Conservation (phyloP, 2,797 vertebrate species). For the Eulemur albifrons region DNA sequence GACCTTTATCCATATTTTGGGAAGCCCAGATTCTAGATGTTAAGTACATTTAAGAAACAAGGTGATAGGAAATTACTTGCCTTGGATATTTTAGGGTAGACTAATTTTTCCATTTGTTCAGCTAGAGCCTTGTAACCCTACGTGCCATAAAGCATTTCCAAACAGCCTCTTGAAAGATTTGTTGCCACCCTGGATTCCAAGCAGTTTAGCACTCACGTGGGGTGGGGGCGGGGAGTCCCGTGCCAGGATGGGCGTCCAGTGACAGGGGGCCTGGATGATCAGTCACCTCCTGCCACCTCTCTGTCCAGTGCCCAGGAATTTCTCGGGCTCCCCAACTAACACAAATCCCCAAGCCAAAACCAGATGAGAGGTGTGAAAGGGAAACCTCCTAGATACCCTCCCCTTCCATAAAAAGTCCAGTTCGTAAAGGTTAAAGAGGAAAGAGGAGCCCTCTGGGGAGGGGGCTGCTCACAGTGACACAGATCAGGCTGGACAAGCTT, state of each 20-base stretch:
- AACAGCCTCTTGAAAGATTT: slow-evolving; percentile 68
- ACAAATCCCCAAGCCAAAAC: background rate
- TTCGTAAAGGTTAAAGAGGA: background rate
- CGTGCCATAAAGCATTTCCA: slow-evolving; percentile 70
- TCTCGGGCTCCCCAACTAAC: background rate
- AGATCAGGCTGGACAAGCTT: background rate
- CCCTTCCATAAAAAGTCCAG: background rate
- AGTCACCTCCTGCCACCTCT: background rate
- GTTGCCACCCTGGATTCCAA: slow-evolving; percentile 34
- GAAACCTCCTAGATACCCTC: background rate
- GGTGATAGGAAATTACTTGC: slow-evolving; percentile 77
- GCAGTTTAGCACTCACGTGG: background rate
- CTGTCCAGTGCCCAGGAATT: background rate
- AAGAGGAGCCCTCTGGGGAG: slow-evolving; percentile 34
- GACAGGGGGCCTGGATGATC: background rate
- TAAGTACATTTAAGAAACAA: slow-evolving; percentile 69
- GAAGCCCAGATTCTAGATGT: slow-evolving; percentile 59
- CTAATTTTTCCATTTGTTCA: slow-evolving; percentile 79
- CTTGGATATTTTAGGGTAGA: slow-evolving; percentile 72
- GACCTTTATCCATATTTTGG: slow-evolving; percentile 57
- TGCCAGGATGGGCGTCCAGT: accelerated
- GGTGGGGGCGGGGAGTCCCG: too few relatives aligned
- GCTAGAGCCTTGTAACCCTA: slow-evolving; percentile 65
- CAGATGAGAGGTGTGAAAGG: background rate
- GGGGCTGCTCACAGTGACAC: accelerated